Conservation (phyloP, 2,113 vertebrate species). For the Etheostoma spectabile region DNA sequence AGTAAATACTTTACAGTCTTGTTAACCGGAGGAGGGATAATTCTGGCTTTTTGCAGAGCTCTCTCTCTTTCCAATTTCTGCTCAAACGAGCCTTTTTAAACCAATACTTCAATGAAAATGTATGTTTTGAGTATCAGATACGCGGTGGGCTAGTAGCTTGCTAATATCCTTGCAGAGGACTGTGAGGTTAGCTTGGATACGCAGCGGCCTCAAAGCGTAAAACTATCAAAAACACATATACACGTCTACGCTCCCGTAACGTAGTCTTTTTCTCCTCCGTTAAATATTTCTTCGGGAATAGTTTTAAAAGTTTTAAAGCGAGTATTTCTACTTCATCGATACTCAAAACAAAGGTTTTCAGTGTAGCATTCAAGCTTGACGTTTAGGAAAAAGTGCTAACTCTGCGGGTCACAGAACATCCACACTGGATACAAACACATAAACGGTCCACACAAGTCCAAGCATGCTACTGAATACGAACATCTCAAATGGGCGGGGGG, state of each 20-base stretch:
- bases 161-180: no score
- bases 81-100: conserved; percentile 7
- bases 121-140: conserved; percentile 24
- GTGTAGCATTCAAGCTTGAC: conserved; percentile 37
- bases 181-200: background rate
- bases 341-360: conserved; percentile 51
- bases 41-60: conserved; percentile 60
- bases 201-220: background rate
- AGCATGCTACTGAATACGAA: conserved; percentile 82
- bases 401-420: conserved; percentile 60
- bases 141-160: no score
- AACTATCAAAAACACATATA: background rate
- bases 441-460: conserved; percentile 75
- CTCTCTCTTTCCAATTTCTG: background rate
- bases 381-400: conserved; percentile 40
- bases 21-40: conserved; percentile 71
- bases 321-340: background rate
- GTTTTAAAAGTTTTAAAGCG: background rate
- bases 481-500: conserved; percentile 56
- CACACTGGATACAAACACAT: conserved; percentile 72
- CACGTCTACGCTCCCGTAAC: background rate
- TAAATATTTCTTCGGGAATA: background rate
- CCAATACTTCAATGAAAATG: conserved; percentile 29
- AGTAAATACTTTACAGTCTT: conserved; percentile 73
- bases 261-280: background rate